Evolutionary conservation across 2,888 invertebrate genomes (phyloP).

Genomic region (Meiosimyza decipiens): DNA sequence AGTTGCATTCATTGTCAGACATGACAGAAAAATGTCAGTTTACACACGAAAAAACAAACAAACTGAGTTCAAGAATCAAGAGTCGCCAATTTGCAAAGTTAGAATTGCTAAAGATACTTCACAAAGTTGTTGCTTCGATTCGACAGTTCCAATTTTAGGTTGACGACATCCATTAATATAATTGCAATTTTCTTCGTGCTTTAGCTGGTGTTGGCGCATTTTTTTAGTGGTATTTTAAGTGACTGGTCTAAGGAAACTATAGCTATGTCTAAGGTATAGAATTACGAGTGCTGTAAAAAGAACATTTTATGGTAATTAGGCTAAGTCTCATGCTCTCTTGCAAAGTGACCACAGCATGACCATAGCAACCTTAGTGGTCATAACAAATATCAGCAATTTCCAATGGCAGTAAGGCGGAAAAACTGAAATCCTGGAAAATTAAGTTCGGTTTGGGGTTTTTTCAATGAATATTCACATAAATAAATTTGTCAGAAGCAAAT

Average conservation of each 20-base stretch:
- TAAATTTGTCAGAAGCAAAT: too few relatives aligned
- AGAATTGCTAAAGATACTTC: not conserved
- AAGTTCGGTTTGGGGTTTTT: too few relatives aligned
- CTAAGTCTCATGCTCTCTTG: conserved; percentile 19
- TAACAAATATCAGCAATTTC: conserved; percentile 33
- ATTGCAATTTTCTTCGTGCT: too few relatives aligned
- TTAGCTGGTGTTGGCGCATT: too few relatives aligned
- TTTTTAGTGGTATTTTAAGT: too few relatives aligned
- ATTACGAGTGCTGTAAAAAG: not conserved
- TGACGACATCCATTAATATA: too few relatives aligned
- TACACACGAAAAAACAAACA: not conserved
- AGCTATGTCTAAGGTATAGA: too few relatives aligned
- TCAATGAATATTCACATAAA: too few relatives aligned
- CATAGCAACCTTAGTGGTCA: conserved; percentile 37
- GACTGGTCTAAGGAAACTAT: too few relatives aligned
- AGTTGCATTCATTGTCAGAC: conserved; percentile 17
- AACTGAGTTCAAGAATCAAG: not conserved
- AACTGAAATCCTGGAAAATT: conserved; percentile 1
- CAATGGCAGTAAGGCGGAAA: conserved; percentile 2
- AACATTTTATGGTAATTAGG: conserved; percentile 25
- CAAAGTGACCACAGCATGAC: not conserved
- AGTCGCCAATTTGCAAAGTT: not conserved
- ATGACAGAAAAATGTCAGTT: conserved; percentile 11
- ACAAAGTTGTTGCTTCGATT: not conserved
- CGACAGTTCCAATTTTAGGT: too few relatives aligned